Evolutionary conservation across 2,797 vertebrate species (phyloP).

Genomic region (Crotalus adamanteus): DNA sequence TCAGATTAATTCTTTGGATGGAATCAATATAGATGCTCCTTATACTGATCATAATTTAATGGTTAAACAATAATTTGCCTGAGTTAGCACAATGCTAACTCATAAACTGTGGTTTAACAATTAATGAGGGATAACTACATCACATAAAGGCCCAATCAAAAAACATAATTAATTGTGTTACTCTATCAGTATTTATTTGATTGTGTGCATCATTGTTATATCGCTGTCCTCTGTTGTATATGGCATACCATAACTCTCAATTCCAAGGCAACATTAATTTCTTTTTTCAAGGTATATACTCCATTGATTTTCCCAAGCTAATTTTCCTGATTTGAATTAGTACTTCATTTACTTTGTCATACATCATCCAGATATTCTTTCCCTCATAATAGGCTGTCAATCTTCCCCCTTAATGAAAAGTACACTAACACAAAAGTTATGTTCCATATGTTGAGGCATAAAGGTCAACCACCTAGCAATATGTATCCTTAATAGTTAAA

Average conservation of each 20-base stretch:
- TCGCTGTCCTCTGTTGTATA: not conserved
- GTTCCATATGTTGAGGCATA: not conserved
- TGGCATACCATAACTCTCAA: not conserved
- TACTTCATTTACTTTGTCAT: not conserved
- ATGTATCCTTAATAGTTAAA: constrained; percentile 17
- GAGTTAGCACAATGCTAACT: not conserved
- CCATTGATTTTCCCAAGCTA: not conserved
- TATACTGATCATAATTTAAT: not conserved
- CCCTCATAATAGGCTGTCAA: not conserved
- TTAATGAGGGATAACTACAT: not conserved
- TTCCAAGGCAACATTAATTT: not conserved
- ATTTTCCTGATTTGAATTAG: not conserved
- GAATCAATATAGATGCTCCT: not conserved
- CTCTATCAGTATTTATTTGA: not conserved
- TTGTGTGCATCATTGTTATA: not conserved
- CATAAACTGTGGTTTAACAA: not conserved
- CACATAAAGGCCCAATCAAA: not conserved
- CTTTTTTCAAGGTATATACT: not conserved
- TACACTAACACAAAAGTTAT: not conserved
- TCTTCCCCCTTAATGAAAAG: not conserved
- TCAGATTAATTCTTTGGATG: not conserved
- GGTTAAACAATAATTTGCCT: not conserved
- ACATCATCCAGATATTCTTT: not conserved
- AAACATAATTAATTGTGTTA: not conserved
- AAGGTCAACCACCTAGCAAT: constrained; percentile 18